A percentile compares a stretch with the other conserved stretches of the same genome.
phyloP scores from a whole-genome alignment of 2,888 invertebrate species.

The Aphodius sticticus region DNA sequence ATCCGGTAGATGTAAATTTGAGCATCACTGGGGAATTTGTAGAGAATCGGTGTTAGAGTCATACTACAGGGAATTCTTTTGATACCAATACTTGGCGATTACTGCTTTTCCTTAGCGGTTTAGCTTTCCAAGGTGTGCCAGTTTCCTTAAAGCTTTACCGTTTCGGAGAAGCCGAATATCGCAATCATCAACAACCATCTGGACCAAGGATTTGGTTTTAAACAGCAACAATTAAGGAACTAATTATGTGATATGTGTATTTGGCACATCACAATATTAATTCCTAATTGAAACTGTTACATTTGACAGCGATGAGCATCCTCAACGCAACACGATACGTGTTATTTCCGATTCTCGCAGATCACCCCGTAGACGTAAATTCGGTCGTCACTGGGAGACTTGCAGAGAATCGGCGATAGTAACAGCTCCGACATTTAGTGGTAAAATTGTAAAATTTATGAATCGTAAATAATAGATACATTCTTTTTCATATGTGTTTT shows the following conservation, averaged over 20 bases:
- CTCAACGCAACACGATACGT: background rate
- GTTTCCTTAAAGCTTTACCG: slow-evolving; percentile 4
- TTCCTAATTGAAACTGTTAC: slow-evolving; percentile 48
- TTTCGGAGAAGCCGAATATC: background rate
- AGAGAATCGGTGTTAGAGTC: background rate
- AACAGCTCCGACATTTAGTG: background rate
- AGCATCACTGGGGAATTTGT: background rate
- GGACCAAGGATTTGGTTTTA: background rate
- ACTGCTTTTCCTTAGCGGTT: background rate
- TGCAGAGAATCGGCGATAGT: background rate
- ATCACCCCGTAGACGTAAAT: slow-evolving; percentile 8
- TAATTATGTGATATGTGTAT: slow-evolving; percentile 57
- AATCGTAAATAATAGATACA: slow-evolving; percentile 37
- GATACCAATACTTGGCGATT: background rate
- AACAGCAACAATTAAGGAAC: slow-evolving; percentile 52
- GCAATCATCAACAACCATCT: background rate
- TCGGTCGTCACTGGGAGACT: slow-evolving; percentile 17
- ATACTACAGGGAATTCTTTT: background rate
- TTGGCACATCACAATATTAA: slow-evolving; percentile 59
- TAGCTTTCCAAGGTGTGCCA: background rate
- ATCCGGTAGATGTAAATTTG: background rate
- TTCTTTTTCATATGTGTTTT: slow-evolving; percentile 45
- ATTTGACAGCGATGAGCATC: slow-evolving; percentile 5
- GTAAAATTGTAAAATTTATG: background rate
- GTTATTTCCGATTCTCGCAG: background rate